These are phyloP conservation scores for Pycnomerus fuliginosus DNA, from an alignment of 2,888 invertebrate species.

Conservation along the genomic window DNA sequence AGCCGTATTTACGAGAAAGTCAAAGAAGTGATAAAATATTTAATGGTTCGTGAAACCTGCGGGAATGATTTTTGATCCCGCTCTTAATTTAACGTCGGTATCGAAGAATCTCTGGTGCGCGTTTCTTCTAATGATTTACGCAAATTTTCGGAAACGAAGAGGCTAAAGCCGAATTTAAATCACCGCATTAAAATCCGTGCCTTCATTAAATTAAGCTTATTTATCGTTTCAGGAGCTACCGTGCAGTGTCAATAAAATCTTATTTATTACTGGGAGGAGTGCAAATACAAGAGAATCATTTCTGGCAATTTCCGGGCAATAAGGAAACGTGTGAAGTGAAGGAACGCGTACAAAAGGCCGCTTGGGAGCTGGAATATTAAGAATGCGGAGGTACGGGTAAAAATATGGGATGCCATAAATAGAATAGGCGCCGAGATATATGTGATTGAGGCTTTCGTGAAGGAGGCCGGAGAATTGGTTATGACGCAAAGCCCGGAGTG, in stretches of 20 bases:
- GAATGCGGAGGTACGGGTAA: slow-evolving; percentile 38
- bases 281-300: slow-evolving; percentile 37
- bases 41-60: no score
- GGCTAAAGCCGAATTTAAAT: slow-evolving; percentile 29
- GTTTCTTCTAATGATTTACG: slow-evolving; percentile 26
- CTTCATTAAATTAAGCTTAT: slow-evolving; percentile 35
- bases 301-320: slow-evolving; percentile 40
- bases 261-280: slow-evolving; percentile 29
- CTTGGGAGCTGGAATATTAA: slow-evolving; percentile 41
- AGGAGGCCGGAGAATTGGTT: slow-evolving; percentile 44
- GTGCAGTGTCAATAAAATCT: slow-evolving; percentile 30
- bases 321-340: slow-evolving; percentile 40
- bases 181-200: slow-evolving; percentile 35
- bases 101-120: no score
- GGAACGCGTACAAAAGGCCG: slow-evolving; percentile 38
- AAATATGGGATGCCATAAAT: slow-evolving; percentile 45
- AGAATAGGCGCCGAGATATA: slow-evolving; percentile 46
- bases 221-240: slow-evolving; percentile 27
- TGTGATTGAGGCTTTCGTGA: slow-evolving; percentile 42
- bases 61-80: no score
- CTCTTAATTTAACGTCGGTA: no score
- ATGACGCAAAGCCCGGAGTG: slow-evolving; percentile 42
- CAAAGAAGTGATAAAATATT: no score
- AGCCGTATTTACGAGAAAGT: no score
- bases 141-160: slow-evolving; percentile 15